A percentile compares a stretch with the other conserved stretches of the same genome.
phyloP scores from a whole-genome alignment of 2,888 invertebrate species.

The Pilophorus perplexus region DNA sequence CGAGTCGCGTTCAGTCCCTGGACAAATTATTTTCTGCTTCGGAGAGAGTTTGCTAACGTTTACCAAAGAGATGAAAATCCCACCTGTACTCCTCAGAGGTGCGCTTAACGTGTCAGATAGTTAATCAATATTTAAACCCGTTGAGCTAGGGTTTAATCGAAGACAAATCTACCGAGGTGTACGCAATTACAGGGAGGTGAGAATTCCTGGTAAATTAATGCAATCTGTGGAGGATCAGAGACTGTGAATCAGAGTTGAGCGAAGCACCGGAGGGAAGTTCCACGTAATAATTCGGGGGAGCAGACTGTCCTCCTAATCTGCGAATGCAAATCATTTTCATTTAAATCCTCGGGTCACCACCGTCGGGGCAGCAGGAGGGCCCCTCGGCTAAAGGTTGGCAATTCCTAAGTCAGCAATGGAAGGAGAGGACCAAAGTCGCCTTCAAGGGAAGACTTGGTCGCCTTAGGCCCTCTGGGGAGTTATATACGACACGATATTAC shows the following conservation, averaged over 20 bases:
- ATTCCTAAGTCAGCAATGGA: constrained; percentile 40
- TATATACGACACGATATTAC: constrained; percentile 36
- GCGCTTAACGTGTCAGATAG: too few relatives aligned
- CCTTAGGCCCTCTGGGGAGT: constrained; percentile 30
- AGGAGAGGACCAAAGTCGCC: too few relatives aligned
- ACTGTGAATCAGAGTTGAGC: background rate
- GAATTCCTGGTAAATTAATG: constrained; percentile 35
- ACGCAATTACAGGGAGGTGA: constrained; percentile 27
- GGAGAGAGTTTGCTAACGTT: too few relatives aligned
- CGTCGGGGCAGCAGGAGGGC: background rate
- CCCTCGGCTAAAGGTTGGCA: constrained; percentile 16
- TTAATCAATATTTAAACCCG: too few relatives aligned
- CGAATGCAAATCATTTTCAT: constrained; percentile 44
- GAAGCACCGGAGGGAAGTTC: background rate
- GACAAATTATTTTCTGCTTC: too few relatives aligned
- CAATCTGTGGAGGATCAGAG: constrained; percentile 20
- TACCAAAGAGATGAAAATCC: too few relatives aligned
- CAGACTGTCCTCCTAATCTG: constrained; percentile 42
- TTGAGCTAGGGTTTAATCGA: too few relatives aligned
- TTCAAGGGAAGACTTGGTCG: too few relatives aligned
- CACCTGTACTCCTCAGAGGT: too few relatives aligned
- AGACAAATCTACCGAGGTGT: background rate
- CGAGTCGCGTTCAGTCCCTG: too few relatives aligned
- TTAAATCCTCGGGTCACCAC: constrained; percentile 34
- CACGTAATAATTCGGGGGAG: constrained; percentile 35